Evolutionary conservation across 1,140 invertebrate genomes (phyloP).

Genomic region (Drosophila sp.): DNA sequence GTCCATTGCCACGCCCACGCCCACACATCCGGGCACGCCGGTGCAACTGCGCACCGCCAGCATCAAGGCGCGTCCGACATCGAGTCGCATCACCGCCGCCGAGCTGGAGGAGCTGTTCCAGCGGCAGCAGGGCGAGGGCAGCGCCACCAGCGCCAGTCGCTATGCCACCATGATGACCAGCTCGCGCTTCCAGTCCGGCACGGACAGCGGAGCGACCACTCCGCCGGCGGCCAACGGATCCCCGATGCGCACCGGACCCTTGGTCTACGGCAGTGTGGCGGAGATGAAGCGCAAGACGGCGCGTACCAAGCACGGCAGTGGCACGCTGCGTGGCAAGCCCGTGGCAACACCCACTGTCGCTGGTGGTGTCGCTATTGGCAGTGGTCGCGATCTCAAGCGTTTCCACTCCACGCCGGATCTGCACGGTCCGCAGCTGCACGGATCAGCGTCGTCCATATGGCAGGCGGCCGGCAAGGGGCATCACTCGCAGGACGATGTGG

Average conservation of each 20-base stretch:
- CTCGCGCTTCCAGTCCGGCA: conserved; percentile 89
- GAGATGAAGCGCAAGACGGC: conserved; percentile 94
- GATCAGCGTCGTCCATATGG: conserved; percentile 83
- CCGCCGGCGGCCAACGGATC: conserved; percentile 86
- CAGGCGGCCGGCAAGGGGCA: conserved; percentile 86
- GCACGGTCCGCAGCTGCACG: conserved; percentile 64
- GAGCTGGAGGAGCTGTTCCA: conserved; percentile 96
- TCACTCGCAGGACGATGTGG: conserved; percentile 91
- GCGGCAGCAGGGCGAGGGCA: conserved; percentile 88
- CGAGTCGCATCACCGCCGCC: conserved; percentile 93
- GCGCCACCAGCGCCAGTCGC: conserved; percentile 67
- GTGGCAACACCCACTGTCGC: conserved; percentile 83
- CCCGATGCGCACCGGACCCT: conserved; percentile 87
- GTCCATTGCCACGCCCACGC: conserved; percentile 87
- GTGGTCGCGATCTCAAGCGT: conserved; percentile 87
- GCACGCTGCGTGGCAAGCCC: conserved; percentile 80
- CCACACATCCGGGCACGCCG: conserved; percentile 86
- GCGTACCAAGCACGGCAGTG: conserved; percentile 73
- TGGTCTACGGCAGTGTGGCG: conserved; percentile 95
- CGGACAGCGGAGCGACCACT: conserved; percentile 85
- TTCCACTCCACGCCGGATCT: conserved; percentile 96
- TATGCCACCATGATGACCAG: conserved; percentile 89
- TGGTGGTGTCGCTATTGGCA: conserved; percentile 42
- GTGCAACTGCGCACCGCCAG: conserved; percentile 93
- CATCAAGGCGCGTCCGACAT: conserved; percentile 93